Base-by-base conservation (phyloP, 1,140 invertebrate species). In the Wasmannia auropunctata region DNA sequence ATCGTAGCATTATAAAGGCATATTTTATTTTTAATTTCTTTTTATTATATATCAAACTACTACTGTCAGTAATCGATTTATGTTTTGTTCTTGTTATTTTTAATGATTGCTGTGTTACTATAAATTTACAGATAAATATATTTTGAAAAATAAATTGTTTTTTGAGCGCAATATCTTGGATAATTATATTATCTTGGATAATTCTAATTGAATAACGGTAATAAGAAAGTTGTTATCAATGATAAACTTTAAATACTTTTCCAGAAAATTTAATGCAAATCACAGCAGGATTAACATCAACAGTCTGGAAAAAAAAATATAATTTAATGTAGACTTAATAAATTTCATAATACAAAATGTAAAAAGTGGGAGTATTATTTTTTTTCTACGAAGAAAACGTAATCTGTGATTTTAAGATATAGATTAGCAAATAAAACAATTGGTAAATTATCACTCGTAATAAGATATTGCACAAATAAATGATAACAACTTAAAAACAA, bases 401-500 rank as follows among this genome's bases (percentile, higher is more conserved):
- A 79, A 79, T 79, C 43, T 49, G 10, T 34, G 37, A 77, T 51
- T 63, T 46, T 16, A 77, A 76, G 19, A 62, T 63, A 43, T 11
- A 16, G 11, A 79, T 34, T 31, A 65, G 7, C 31, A 19, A 51
- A 31, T 65, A 79, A 67, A n/a, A 60, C 19, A 62, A 14, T 37
- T 63, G 3, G 10, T 63, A n/a, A 25, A 37, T 51, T 51, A 79
- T 19, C n/a, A 79, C 19, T 63, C 7, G 6, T 16, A 76, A 51
- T 65, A 19, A 67, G n/a, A 49, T 79, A 65, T 46, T 8, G 14
- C 14, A 37, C n/a, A 25, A 49, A 67, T 49, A 19, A 34, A 2
- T n/a, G 76, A 79, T 67, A 67, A 79, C n/a, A 46, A 31, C 7
- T 79, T 25, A 65, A 63, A 79, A 65, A 49, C n/a, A 22, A 34